Evolutionary conservation across 2,888 invertebrate species (phyloP).

Genomic region (Pantelozetes paolii): DNA sequence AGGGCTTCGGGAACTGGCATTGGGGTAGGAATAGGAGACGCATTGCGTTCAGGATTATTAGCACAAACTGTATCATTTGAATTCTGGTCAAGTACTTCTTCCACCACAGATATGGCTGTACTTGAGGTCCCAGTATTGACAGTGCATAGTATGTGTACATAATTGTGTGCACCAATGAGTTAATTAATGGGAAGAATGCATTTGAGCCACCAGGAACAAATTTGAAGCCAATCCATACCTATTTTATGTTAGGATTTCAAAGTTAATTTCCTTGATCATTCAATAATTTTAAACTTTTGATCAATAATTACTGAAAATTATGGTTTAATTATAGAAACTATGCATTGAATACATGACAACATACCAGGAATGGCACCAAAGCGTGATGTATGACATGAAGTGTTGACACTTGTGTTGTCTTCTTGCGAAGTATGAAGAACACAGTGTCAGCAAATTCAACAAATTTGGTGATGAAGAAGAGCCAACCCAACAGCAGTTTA

Average conservation of each 20-base stretch:
- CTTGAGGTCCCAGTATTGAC: constrained; percentile 54
- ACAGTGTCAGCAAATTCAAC: constrained; percentile 30
- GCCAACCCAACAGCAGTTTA: constrained; percentile 25
- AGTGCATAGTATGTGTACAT: constrained; percentile 56
- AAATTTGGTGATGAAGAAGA: constrained; percentile 34
- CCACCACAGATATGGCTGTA: constrained; percentile 56
- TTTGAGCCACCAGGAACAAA: constrained; percentile 53
- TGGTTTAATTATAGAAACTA: too few species aligned
- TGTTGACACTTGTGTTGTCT: constrained; percentile 27
- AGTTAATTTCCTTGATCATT: too few species aligned
- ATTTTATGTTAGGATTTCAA: background rate
- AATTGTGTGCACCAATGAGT: constrained; percentile 54
- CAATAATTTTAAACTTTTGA: background rate
- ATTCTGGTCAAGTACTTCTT: constrained; percentile 55
- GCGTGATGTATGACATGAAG: constrained; percentile 35
- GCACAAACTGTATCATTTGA: constrained; percentile 51
- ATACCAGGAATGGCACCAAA: constrained; percentile 32
- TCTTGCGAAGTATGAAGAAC: constrained; percentile 32
- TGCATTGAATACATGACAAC: background rate
- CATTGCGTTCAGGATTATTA: constrained; percentile 46
- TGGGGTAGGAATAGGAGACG: constrained; percentile 50
- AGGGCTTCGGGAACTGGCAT: constrained; percentile 53
- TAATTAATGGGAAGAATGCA: constrained; percentile 54
- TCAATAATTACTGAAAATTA: too few species aligned
- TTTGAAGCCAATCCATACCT: constrained; percentile 42